These are phyloP conservation scores for Bombyx mandarina DNA, from an alignment of 1,140 invertebrate species.

Conservation along the genomic window DNA sequence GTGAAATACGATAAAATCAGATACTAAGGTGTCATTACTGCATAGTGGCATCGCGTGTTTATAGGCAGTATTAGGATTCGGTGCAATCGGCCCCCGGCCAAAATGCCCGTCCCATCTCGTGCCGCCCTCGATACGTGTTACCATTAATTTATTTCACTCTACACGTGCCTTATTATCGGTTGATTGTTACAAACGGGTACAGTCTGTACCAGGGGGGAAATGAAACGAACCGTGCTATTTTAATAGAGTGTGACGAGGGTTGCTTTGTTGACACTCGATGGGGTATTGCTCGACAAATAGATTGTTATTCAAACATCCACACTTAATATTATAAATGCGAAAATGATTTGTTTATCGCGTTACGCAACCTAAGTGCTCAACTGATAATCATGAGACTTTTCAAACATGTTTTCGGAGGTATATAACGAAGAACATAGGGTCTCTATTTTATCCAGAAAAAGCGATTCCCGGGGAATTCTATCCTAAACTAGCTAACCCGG, in stretches of 20 bases:
- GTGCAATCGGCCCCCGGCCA: slow-evolving; percentile 30
- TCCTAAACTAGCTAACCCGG: too few relatives aligned
- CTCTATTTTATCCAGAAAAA: too few relatives aligned
- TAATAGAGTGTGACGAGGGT: neutral
- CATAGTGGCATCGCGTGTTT: slow-evolving; percentile 37
- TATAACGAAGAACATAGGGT: neutral
- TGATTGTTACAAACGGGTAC: slow-evolving; percentile 13
- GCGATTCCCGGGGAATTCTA: too few relatives aligned
- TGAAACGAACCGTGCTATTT: slow-evolving; percentile 2
- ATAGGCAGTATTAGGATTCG: slow-evolving; percentile 18
- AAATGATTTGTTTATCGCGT: neutral
- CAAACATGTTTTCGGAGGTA: neutral
- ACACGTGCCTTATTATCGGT: slow-evolving; percentile 27
- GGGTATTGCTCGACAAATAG: too few relatives aligned
- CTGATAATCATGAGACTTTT: too few relatives aligned
- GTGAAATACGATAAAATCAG: slow-evolving; percentile 4
- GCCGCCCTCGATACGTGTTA: slow-evolving; percentile 39
- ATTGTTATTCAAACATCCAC: too few relatives aligned
- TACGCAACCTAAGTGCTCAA: too few relatives aligned
- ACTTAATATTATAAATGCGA: too few relatives aligned
- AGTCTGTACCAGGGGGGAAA: slow-evolving; percentile 15
- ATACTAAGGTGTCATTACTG: slow-evolving; percentile 23
- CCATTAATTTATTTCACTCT: slow-evolving; percentile 39
- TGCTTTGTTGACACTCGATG: neutral
- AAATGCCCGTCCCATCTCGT: slow-evolving; percentile 21